These are phyloP conservation scores for Pseudois nayaur DNA, from an alignment of 2,113 vertebrate genomes.

Conservation along the genomic window DNA sequence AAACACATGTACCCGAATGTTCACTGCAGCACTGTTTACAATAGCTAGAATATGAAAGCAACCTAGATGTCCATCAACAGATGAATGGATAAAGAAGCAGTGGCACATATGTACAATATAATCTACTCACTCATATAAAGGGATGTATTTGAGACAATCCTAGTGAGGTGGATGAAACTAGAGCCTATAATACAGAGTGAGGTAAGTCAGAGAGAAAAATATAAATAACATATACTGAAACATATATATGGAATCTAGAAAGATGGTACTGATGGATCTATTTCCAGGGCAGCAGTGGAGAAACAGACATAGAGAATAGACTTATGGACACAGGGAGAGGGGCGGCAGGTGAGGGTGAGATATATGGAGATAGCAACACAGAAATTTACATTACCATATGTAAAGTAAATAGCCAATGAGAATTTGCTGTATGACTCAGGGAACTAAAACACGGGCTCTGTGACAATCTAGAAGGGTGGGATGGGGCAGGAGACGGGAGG, in stretches of 20 bases:
- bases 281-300: neutral
- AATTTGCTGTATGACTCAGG: neutral
- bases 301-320: neutral
- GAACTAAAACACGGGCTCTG: neutral
- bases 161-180: neutral
- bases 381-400: neutral
- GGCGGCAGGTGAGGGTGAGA: accelerated
- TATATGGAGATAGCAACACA: neutral
- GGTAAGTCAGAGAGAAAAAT: neutral
- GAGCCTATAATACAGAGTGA: neutral
- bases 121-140: neutral
- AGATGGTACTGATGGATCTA: neutral
- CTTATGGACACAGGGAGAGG: neutral
- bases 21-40: neutral
- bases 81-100: neutral
- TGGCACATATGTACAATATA: neutral
- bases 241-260: neutral
- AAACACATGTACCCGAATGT: neutral
- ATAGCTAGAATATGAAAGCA: neutral
- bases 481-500: neutral
- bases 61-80: neutral
- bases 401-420: neutral
- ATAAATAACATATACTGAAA: neutral
- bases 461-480: neutral
- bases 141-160: neutral